A percentile compares a stretch with the other conserved stretches of the same genome.
These are phyloP conservation scores for Otis tarda DNA, from an alignment of 2,113 vertebrate species.

Conservation along the genomic window DNA sequence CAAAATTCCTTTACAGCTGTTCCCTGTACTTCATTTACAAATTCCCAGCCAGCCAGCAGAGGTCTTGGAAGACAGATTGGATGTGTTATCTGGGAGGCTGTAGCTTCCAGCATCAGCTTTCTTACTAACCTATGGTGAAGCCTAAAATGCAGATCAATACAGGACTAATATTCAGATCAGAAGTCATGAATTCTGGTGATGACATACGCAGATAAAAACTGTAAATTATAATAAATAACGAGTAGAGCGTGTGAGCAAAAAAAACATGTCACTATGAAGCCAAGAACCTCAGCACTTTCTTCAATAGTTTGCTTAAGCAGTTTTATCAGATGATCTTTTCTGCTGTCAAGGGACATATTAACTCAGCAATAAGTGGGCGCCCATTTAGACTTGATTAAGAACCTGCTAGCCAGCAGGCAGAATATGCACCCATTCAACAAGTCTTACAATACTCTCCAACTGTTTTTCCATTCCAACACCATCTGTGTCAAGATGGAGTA, in stretches of 20 bases:
- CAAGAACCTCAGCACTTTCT: not conserved
- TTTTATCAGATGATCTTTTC: not conserved
- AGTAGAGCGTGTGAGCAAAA: not conserved
- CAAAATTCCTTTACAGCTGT: not conserved
- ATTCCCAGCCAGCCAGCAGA: not conserved
- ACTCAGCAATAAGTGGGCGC: not conserved
- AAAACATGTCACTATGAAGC: not conserved
- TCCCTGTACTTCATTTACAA: not conserved
- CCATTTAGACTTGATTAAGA: not conserved
- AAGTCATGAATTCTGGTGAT: not conserved
- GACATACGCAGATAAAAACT: not conserved
- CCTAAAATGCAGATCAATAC: not conserved
- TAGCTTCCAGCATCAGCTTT: not conserved
- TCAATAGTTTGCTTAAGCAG: not conserved
- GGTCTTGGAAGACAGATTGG: not conserved
- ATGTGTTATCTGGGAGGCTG: not conserved
- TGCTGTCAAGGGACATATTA: not conserved
- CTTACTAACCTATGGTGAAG: not conserved
- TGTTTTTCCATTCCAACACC: not conserved
- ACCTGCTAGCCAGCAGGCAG: not conserved
- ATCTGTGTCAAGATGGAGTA: not conserved
- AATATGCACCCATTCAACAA: not conserved
- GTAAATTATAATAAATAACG: not conserved
- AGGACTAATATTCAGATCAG: not conserved
- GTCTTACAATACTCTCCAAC: not conserved